These are phyloP conservation scores for Ariopsis seemanni DNA, from an alignment of 2,113 vertebrate genomes.

Conservation along the genomic window DNA sequence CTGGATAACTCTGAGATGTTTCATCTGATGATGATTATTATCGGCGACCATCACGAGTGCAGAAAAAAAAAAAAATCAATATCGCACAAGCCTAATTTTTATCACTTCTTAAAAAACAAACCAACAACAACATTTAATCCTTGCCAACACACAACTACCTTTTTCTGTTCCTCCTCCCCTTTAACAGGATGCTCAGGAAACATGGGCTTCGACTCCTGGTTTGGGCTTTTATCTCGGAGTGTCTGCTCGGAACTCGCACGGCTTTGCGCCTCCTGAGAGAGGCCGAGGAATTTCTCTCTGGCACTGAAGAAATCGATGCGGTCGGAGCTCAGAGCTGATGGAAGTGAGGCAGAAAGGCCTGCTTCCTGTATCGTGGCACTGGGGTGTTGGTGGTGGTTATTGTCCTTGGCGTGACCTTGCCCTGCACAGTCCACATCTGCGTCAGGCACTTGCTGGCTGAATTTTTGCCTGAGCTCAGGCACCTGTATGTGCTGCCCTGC, in stretches of 20 bases:
- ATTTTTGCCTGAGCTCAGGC: conserved; percentile 48
- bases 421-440: conserved; percentile 36
- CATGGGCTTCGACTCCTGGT: conserved; percentile 57
- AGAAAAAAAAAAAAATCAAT: too few species aligned
- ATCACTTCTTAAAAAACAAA: background rate
- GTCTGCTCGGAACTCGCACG: conserved; percentile 69
- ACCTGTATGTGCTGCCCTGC: conserved; percentile 43
- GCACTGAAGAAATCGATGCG: conserved; percentile 94
- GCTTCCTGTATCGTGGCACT: conserved; percentile 63
- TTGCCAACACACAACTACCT: conserved; percentile 55
- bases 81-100: background rate
- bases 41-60: background rate
- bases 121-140: background rate
- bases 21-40: background rate
- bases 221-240: conserved; percentile 55
- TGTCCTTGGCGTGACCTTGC: conserved; percentile 52
- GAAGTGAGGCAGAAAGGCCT: conserved; percentile 60
- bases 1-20: background rate
- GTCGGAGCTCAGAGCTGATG: conserved; percentile 80
- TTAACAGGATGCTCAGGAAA: conserved; percentile 52
- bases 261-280: conserved; percentile 81
- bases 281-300: conserved; percentile 89
- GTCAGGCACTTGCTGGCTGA: conserved; percentile 57
- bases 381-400: conserved; percentile 57
- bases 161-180: conserved; percentile 60